phyloP scores from a whole-genome alignment of 2,888 invertebrate genomes.

The Ornithoptera alexandrae region DNA sequence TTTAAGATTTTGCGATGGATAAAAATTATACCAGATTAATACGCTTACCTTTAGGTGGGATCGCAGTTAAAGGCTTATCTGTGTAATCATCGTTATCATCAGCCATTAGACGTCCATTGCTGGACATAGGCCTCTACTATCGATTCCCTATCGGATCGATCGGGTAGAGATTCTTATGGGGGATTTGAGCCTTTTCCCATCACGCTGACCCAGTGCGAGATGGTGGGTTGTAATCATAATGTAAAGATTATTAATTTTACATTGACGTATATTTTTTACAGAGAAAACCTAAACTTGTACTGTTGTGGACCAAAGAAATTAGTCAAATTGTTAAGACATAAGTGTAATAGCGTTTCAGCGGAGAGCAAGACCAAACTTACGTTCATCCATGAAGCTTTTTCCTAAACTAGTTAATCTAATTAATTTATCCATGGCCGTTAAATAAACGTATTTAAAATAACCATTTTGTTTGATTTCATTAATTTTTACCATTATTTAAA shows the following conservation, averaged over 20 bases:
- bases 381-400: slow-evolving; percentile 70
- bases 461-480: slow-evolving; percentile 13
- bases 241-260: not conserved
- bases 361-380: slow-evolving; percentile 63
- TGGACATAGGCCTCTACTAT: too few species aligned
- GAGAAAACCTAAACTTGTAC: slow-evolving; percentile 60
- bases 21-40: too few species aligned
- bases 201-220: too few species aligned
- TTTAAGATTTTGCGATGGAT: too few species aligned
- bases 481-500: not conserved
- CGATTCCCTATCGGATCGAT: too few species aligned
- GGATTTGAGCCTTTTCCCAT: too few species aligned
- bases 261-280: slow-evolving; percentile 45
- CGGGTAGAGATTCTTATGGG: too few species aligned
- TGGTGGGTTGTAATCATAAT: too few species aligned
- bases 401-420: slow-evolving; percentile 42
- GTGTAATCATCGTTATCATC: too few species aligned
- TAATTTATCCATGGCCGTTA: slow-evolving; percentile 34
- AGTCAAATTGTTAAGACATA: slow-evolving; percentile 61
- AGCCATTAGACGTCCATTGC: too few species aligned
- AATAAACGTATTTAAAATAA: slow-evolving; percentile 31
- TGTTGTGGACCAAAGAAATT: slow-evolving; percentile 78
- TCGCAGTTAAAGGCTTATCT: too few species aligned
- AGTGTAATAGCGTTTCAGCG: slow-evolving; percentile 57
- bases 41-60: too few species aligned